Percentiles rank a stretch among this genome's conserved stretches.
Conservation (phyloP, 1,140 invertebrate species). For the Drosophila triauraria region DNA sequence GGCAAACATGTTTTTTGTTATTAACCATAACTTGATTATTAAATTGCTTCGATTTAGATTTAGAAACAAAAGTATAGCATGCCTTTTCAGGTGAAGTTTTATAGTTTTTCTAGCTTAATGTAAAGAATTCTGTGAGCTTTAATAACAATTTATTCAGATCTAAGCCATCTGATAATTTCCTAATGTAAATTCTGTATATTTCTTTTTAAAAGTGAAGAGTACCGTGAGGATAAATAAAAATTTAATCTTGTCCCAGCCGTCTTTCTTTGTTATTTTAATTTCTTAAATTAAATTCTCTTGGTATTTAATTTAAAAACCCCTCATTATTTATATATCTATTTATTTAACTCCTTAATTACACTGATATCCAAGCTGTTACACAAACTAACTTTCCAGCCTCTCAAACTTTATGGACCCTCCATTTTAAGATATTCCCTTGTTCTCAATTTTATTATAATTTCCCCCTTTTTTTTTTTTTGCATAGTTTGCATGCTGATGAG, state of each 20-base stretch:
- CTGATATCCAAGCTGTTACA: background rate
- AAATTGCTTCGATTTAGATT: background rate
- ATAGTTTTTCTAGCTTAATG: too few species aligned
- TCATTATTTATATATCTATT: too few species aligned
- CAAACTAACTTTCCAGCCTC: conserved; percentile 24
- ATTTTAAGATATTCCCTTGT: conserved; percentile 57
- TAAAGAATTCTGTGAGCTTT: too few species aligned
- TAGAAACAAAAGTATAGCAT: background rate
- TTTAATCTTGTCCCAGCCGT: background rate
- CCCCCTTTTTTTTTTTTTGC: conserved; percentile 39
- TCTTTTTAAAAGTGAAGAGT: background rate
- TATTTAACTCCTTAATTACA: background rate
- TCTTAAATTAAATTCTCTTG: too few species aligned
- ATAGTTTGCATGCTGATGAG: conserved; percentile 63
- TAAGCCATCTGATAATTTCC: background rate
- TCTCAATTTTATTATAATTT: conserved; percentile 24
- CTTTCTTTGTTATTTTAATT: too few species aligned
- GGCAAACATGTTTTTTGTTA: background rate
- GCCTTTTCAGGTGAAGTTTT: background rate
- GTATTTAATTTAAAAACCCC: too few species aligned
- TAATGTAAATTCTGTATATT: background rate
- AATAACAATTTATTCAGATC: background rate
- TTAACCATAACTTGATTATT: background rate
- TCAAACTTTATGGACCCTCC: background rate
- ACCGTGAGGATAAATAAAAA: background rate